Base-by-base conservation (phyloP, 2,113 vertebrate species). In the Ceyx melanurus region DNA sequence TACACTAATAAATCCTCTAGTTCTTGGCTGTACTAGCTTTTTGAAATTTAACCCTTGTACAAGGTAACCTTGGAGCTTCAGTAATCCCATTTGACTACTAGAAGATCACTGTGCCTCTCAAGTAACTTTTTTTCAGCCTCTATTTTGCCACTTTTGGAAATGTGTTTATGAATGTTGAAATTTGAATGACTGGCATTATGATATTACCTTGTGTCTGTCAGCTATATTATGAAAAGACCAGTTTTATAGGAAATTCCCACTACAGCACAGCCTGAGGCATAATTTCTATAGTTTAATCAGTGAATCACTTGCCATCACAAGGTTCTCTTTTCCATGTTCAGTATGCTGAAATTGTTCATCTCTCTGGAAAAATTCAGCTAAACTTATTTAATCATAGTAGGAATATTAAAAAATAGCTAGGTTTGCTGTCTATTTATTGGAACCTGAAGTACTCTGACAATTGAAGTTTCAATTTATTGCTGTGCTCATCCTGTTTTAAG, bases 391-490 rank as follows among this genome's bases (percentile, higher is more conserved):
- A 89, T n/a, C 37, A 67, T 28, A 82, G 76, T 21, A 57, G 45
- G 45, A 94, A 81, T 93, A 86, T 89, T 95, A 92, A 81, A 87
- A 95, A 95, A 95, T 25, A 89, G 57, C 43, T 56, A 89, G 15
- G 26, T 22, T 93, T 76, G 60, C 33, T 62, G 61, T 58, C 89
- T 95, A 66, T 84, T 85, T 91, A 79, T 93, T 67, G 96, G 57
- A 91, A 91, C 20, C 28, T 81, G 68, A 95, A 57, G 92, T 45
- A 75, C 20, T 76, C 74, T 79, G 74, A 93, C 75, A 93, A 78
- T 57, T 77, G 74, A 93, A 89, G 48, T 61, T 88, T 87, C 68
- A 84, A 85, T 94, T 95, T 93, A 91, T 95, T 94, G 45, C 33
- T 82, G 60, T 58, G 18, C 60, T 35, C 3, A 29, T 60, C 56